Conservation (phyloP, 2,113 vertebrate genomes). For the Clarias macrocephalus region DNA sequence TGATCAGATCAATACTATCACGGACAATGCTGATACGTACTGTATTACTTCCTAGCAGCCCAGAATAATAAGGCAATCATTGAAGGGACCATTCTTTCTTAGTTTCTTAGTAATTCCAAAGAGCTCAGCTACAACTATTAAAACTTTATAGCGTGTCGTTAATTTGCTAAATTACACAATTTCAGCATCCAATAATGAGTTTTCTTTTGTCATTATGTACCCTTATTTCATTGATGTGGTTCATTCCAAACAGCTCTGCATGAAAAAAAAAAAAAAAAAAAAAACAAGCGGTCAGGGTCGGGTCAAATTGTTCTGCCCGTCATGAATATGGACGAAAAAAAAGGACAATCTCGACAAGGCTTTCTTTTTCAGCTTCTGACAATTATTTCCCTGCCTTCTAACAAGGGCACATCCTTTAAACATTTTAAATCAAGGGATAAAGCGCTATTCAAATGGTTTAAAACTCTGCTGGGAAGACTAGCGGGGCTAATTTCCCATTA, state of each 20-base stretch:
- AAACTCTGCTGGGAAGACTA: constrained; percentile 65
- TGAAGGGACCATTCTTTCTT: neutral
- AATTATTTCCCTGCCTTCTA: constrained; percentile 63
- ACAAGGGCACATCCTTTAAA: constrained; percentile 67
- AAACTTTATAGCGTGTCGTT: neutral
- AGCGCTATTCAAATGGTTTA: constrained; percentile 57
- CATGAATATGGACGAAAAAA: neutral
- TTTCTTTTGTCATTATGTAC: neutral
- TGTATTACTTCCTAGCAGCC: neutral
- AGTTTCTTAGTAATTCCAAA: too few relatives aligned
- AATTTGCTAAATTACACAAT: neutral
- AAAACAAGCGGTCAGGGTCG: neutral
- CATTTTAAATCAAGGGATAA: constrained; percentile 56
- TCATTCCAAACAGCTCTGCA: neutral
- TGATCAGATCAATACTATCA: neutral
- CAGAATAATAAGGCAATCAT: neutral
- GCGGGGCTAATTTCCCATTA: constrained; percentile 68
- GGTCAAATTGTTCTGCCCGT: neutral
- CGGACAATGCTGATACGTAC: neutral
- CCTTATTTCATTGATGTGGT: neutral
- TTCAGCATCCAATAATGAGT: neutral
- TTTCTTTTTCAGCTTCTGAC: constrained; percentile 44
- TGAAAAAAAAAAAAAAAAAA: neutral
- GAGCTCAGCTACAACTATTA: neutral
- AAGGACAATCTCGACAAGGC: constrained; percentile 56